A percentile compares a stretch with the other conserved stretches of the same genome.
phyloP scores from a whole-genome alignment of 2,888 invertebrate species.

The Meteorus colon region DNA sequence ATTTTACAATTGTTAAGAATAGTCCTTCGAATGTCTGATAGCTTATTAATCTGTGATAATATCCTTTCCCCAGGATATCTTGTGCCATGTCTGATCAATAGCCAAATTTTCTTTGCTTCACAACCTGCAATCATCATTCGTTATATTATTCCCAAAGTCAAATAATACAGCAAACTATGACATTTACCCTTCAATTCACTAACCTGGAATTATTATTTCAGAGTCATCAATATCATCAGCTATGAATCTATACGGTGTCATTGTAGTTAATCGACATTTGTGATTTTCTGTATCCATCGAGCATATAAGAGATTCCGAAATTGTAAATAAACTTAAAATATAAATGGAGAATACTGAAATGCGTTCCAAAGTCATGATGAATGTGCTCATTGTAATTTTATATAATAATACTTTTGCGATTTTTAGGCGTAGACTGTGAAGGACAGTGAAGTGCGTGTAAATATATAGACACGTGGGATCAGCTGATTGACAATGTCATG shows the following conservation, averaged over 20 bases:
- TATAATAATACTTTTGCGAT: too few species aligned
- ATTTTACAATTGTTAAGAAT: conserved; percentile 75
- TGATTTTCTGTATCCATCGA: conserved; percentile 8
- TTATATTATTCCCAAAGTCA: conserved; percentile 61
- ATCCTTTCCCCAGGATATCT: conserved; percentile 80
- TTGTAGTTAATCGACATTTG: conserved; percentile 76
- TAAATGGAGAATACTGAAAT: neutral
- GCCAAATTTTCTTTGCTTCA: conserved; percentile 81
- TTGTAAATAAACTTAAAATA: neutral
- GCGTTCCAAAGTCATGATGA: neutral
- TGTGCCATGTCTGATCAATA: conserved; percentile 86
- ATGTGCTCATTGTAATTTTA: neutral
- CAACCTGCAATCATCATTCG: conserved; percentile 75
- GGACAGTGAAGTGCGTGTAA: too few species aligned
- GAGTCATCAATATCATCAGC: conserved; percentile 77
- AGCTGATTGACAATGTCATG: too few species aligned
- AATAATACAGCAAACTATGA: conserved; percentile 76
- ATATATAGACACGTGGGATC: too few species aligned
- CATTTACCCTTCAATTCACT: conserved; percentile 34
- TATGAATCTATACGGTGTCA: conserved; percentile 82
- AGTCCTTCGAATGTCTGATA: conserved; percentile 76
- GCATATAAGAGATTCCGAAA: neutral
- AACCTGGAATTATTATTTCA: conserved; percentile 77
- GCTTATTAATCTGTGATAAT: conserved; percentile 74
- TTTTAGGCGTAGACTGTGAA: too few species aligned